These are phyloP conservation scores for Tipula helvola DNA, from an alignment of 2,888 invertebrate genomes.

Conservation along the genomic window DNA sequence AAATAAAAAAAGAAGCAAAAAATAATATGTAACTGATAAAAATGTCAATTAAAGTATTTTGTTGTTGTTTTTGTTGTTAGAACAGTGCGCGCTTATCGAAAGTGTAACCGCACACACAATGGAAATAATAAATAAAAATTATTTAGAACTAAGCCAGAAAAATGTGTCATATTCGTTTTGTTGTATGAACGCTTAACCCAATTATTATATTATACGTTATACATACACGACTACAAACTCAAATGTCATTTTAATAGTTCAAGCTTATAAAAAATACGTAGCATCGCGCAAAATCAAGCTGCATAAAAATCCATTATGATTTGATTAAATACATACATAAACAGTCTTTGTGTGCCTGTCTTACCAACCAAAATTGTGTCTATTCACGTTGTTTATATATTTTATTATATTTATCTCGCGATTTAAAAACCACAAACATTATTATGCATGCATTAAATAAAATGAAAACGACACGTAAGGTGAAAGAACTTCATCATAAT, in stretches of 20 bases:
- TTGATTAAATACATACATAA: no score
- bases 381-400: background rate
- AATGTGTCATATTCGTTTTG: background rate
- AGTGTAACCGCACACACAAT: background rate
- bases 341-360: background rate
- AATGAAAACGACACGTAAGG: background rate
- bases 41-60: background rate
- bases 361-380: background rate
- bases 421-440: background rate
- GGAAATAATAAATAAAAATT: background rate
- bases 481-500: slow-evolving; percentile 7
- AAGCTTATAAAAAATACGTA: background rate
- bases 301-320: background rate
- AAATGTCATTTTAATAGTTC: background rate
- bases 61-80: background rate
- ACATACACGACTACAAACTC: background rate
- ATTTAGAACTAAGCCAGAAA: background rate
- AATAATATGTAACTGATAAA: background rate
- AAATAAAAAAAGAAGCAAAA: background rate
- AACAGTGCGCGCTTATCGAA: background rate
- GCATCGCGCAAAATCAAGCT: background rate
- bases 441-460: background rate
- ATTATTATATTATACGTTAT: background rate
- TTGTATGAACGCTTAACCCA: background rate
- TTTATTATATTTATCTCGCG: background rate